Evolutionary conservation across 2,888 invertebrate genomes (phyloP).

Genomic region (Zygothrica quintamaculata): DNA sequence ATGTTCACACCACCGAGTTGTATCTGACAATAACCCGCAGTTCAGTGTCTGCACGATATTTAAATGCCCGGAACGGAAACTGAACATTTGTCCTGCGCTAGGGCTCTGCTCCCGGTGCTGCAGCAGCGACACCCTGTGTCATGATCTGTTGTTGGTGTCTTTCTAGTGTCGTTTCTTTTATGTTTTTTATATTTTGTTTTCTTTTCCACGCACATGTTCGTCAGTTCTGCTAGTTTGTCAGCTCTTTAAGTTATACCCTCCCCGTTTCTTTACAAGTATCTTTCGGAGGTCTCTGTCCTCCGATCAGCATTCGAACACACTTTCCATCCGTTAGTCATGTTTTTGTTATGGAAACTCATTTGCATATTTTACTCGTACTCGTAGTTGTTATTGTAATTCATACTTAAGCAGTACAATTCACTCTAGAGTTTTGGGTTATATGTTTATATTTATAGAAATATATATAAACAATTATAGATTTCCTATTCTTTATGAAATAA

Average conservation of each 20-base stretch:
- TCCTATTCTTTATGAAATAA: too few relatives aligned
- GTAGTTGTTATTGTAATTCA: not conserved
- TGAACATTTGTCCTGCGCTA: constrained; percentile 49
- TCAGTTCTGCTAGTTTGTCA: constrained; percentile 18
- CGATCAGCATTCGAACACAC: constrained; percentile 30
- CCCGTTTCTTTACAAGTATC: constrained; percentile 17
- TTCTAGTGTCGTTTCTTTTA: constrained; percentile 34
- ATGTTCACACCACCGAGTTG: constrained; percentile 82
- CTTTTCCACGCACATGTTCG: constrained; percentile 67
- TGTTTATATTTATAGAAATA: not conserved
- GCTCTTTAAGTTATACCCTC: constrained; percentile 21
- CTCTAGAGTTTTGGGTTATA: not conserved
- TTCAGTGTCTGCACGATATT: constrained; percentile 81
- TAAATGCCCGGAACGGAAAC: constrained; percentile 78
- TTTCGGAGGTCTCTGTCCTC: constrained; percentile 9
- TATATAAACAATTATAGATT: too few relatives aligned
- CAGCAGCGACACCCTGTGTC: constrained; percentile 61
- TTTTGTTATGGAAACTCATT: constrained; percentile 37
- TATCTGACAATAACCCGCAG: constrained; percentile 82
- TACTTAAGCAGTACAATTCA: not conserved
- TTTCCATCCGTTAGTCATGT: constrained; percentile 31
- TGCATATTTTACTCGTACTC: constrained; percentile 1
- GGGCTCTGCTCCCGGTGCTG: constrained; percentile 46
- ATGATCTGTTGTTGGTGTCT: constrained; percentile 47
- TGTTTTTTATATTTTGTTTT: constrained; percentile 51